phyloP scores from a whole-genome alignment of 2,113 vertebrate genomes.

The Reinhardtius hippoglossoides region DNA sequence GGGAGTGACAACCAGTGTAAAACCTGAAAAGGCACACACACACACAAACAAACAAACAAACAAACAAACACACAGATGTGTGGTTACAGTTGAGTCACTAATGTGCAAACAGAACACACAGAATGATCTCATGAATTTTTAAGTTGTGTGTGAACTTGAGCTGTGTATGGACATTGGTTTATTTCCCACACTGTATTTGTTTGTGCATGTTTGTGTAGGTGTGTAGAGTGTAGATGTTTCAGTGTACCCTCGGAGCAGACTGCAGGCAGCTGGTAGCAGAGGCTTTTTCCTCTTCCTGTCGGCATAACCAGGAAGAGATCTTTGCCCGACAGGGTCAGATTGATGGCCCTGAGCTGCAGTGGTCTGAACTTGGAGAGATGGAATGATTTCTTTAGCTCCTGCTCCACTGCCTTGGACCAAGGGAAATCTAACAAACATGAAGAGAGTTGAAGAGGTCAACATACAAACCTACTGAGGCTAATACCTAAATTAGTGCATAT shows the following conservation, averaged over 20 bases:
- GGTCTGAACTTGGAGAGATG: slow-evolving; percentile 88
- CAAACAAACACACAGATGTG: background rate
- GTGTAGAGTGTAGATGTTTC: too few relatives aligned
- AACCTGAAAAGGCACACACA: slow-evolving; percentile 81
- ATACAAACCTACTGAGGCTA: background rate
- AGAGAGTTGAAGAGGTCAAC: background rate
- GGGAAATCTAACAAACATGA: slow-evolving; percentile 85
- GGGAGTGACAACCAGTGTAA: slow-evolving; percentile 93
- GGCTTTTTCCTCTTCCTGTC: slow-evolving; percentile 95
- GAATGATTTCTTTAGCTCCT: slow-evolving; percentile 84
- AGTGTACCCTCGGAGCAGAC: slow-evolving; percentile 88
- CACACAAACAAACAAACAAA: background rate
- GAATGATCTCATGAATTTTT: background rate
- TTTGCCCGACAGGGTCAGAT: slow-evolving; percentile 89
- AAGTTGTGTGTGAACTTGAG: background rate
- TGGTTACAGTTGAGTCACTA: background rate
- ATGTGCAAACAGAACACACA: too few relatives aligned
- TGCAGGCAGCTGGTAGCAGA: slow-evolving; percentile 96
- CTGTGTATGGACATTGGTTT: too few relatives aligned
- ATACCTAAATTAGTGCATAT: too few relatives aligned
- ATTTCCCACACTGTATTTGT: too few relatives aligned
- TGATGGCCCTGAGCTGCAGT: slow-evolving; percentile 91
- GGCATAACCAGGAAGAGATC: slow-evolving; percentile 98
- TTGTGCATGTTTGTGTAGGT: background rate
- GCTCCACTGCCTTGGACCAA: slow-evolving; percentile 87